A percentile compares a stretch with the other conserved stretches of the same genome.
Evolutionary conservation across 1,140 invertebrate species (phyloP).

Genomic region (Macrobrachium nipponense): DNA sequence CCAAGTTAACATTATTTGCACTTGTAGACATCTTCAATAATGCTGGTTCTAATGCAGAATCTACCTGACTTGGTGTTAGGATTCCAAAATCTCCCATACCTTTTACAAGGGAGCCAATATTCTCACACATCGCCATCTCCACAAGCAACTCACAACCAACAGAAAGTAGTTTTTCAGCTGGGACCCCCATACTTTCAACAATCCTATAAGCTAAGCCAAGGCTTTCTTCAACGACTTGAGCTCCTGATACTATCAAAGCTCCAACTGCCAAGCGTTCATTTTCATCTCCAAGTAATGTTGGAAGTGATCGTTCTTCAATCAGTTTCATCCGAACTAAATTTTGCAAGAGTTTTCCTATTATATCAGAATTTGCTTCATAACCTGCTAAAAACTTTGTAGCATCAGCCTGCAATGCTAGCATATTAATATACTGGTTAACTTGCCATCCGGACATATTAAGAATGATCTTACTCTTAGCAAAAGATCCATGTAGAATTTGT

Average conservation of each 20-base stretch:
- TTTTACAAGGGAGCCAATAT: conserved; percentile 21
- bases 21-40: background rate
- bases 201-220: conserved; percentile 40
- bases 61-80: conserved; percentile 6
- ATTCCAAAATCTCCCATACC: conserved; percentile 40
- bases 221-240: conserved; percentile 32
- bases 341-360: background rate
- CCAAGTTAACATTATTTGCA: conserved; percentile 18
- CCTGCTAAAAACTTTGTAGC: conserved; percentile 36
- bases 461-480: conserved; percentile 19
- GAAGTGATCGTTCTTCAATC: conserved; percentile 9
- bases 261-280: conserved; percentile 37
- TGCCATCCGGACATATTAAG: conserved; percentile 44
- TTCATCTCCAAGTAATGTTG: conserved; percentile 30
- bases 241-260: conserved; percentile 26
- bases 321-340: conserved; percentile 19
- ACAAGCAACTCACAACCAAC: conserved; percentile 33
- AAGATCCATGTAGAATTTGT: conserved; percentile 22
- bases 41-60: conserved; percentile 35
- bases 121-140: background rate
- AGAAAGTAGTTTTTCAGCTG: conserved; percentile 29
- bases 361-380: conserved; percentile 24
- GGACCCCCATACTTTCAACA: conserved; percentile 31
- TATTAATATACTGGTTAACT: conserved; percentile 54
- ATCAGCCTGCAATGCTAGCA: conserved; percentile 35